phyloP scores from a whole-genome alignment of 2,888 invertebrate genomes.

The Margaritifera margaritifera region DNA sequence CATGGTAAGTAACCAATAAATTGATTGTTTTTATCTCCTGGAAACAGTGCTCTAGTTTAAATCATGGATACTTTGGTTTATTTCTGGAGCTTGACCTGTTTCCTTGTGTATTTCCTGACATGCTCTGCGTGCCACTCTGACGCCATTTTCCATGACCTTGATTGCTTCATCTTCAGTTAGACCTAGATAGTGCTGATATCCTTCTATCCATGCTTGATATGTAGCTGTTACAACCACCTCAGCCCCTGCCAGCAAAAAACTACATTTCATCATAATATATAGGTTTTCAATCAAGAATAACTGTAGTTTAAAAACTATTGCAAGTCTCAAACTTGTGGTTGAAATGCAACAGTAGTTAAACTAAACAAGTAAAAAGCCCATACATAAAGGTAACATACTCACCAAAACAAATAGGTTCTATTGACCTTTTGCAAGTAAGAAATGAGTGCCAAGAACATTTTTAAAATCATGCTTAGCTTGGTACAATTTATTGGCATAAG shows the following conservation, averaged over 20 bases:
- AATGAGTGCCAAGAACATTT: too few species aligned
- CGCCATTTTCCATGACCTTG: conserved; percentile 83
- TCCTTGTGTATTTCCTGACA: conserved; percentile 72
- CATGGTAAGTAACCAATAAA: too few species aligned
- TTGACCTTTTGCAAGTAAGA: too few species aligned
- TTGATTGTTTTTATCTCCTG: too few species aligned
- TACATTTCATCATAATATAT: conserved; percentile 26
- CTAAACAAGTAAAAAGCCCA: too few species aligned
- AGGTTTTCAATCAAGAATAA: not conserved
- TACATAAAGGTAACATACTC: too few species aligned
- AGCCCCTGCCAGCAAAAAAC: conserved; percentile 83
- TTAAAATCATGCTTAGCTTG: too few species aligned
- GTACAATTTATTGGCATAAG: too few species aligned
- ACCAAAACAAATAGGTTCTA: too few species aligned
- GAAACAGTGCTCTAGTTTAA: too few species aligned
- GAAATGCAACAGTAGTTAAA: not conserved
- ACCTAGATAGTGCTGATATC: conserved; percentile 84
- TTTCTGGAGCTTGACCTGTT: conserved; percentile 19
- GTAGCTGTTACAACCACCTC: conserved; percentile 91
- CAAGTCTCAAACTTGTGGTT: not conserved
- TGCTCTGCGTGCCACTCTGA: conserved; percentile 83
- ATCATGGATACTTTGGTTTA: too few species aligned
- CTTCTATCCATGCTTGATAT: conserved; percentile 86
- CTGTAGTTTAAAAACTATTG: not conserved
- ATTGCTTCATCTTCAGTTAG: conserved; percentile 81